Percentiles rank a stretch among this genome's conserved stretches.
Conservation (phyloP, 2,888 invertebrate genomes). For the Camptogramma bilineatum region DNA sequence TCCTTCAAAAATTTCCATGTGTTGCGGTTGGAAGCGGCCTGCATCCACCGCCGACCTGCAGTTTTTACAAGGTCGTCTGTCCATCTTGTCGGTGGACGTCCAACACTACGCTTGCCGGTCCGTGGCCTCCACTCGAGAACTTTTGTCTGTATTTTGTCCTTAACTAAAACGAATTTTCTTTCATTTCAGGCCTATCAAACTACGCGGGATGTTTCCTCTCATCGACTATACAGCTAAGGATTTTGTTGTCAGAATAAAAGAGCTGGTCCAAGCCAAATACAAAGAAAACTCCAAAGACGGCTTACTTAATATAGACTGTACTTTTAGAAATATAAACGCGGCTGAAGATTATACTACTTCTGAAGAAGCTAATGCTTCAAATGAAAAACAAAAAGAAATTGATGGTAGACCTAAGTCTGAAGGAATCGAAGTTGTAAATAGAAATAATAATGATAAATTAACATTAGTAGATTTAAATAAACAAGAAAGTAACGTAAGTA, state of each 20-base stretch:
- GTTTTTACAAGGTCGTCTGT: no score
- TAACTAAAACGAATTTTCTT: not conserved
- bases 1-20: no score
- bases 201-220: conserved; percentile 77
- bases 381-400: conserved; percentile 14
- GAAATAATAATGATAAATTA: not conserved
- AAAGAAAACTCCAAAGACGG: conserved; percentile 38
- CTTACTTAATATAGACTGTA: conserved; percentile 17
- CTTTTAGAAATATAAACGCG: conserved; percentile 21
- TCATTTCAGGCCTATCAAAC: conserved; percentile 75
- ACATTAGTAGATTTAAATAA: conserved; percentile 12
- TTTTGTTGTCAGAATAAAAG: conserved; percentile 62
- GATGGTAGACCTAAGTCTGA: not conserved
- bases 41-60: no score
- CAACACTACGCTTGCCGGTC: no score
- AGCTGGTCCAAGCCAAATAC: conserved; percentile 49
- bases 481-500: conserved; percentile 2
- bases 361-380: conserved; percentile 2
- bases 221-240: conserved; percentile 75
- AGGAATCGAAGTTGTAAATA: not conserved
- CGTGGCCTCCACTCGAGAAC: no score
- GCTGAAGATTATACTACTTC: not conserved
- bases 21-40: no score
- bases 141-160: no score
- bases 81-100: no score